phyloP scores from a whole-genome alignment of 1,140 invertebrate species.

The Drosophila elegans region DNA sequence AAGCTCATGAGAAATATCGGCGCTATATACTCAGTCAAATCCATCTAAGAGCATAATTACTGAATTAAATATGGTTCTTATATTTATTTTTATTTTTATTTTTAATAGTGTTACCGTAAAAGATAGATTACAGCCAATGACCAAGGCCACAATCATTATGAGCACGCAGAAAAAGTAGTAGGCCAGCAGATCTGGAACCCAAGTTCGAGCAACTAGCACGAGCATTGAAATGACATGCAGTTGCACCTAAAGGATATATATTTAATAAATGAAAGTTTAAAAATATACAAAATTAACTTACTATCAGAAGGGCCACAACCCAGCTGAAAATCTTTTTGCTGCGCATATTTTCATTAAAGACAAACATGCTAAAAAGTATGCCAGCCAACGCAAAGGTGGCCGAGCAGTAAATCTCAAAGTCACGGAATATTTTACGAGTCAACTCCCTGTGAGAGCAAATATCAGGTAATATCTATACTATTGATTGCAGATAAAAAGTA shows the following conservation, averaged over 20 bases:
- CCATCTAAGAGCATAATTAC: slow-evolving; percentile 34
- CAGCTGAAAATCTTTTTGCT: not conserved
- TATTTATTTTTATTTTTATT: too few species aligned
- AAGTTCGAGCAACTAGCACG: slow-evolving; percentile 6
- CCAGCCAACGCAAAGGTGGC: slow-evolving; percentile 9
- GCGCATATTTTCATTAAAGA: slow-evolving; percentile 19
- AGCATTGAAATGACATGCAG: slow-evolving; percentile 36
- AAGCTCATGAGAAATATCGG: slow-evolving; percentile 54
- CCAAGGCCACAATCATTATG: not conserved
- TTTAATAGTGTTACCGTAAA: slow-evolving; percentile 12
- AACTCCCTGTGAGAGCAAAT: not conserved
- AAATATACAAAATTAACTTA: slow-evolving; percentile 18
- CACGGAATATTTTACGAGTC: not conserved
- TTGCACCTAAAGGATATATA: slow-evolving; percentile 40
- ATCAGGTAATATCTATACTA: not conserved
- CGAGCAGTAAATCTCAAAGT: not conserved
- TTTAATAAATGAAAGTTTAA: not conserved
- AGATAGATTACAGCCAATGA: slow-evolving; percentile 26
- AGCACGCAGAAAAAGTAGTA: slow-evolving; percentile 17
- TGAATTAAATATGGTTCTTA: not conserved
- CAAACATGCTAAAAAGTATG: slow-evolving; percentile 29
- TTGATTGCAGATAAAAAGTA: not conserved
- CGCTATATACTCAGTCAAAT: slow-evolving; percentile 53
- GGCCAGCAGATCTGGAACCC: slow-evolving; percentile 10
- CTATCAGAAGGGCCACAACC: slow-evolving; percentile 21